These are phyloP conservation scores for Crotalus viridis DNA, from an alignment of 2,113 vertebrate species.

Conservation along the genomic window DNA sequence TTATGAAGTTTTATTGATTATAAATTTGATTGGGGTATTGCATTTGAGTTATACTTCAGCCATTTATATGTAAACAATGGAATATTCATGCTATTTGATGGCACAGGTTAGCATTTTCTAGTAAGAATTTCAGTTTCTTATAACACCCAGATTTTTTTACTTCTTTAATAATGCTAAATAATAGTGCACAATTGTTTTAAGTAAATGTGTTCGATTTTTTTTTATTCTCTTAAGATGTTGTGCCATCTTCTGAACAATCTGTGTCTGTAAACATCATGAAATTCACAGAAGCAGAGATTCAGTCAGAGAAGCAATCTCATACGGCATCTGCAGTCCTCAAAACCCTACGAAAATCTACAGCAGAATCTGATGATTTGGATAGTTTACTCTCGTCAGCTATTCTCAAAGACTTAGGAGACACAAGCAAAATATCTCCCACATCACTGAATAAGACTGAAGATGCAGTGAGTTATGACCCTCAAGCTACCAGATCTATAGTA, in stretches of 20 bases:
- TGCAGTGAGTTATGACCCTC: slow-evolving; percentile 46
- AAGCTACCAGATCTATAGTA: slow-evolving; percentile 72
- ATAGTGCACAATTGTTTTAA: slow-evolving; percentile 32
- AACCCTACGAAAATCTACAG: slow-evolving; percentile 53
- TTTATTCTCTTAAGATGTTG: slow-evolving; percentile 57
- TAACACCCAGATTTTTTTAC: background rate
- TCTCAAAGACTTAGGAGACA: slow-evolving; percentile 51
- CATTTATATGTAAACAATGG: background rate
- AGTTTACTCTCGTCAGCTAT: slow-evolving; percentile 45
- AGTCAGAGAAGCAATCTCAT: slow-evolving; percentile 57
- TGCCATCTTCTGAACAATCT: slow-evolving; percentile 59
- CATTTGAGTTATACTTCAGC: background rate
- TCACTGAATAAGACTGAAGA: slow-evolving; percentile 41
- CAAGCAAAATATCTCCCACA: slow-evolving; percentile 31
- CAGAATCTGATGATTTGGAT: slow-evolving; percentile 68
- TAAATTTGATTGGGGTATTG: background rate
- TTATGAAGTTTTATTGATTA: background rate
- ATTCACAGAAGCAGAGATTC: slow-evolving; percentile 62
- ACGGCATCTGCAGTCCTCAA: slow-evolving; percentile 63
- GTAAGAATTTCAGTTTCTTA: background rate
- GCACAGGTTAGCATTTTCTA: background rate
- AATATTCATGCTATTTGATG: background rate
- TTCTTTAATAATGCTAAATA: slow-evolving; percentile 36
- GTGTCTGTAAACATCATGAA: slow-evolving; percentile 62
- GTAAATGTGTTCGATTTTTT: slow-evolving; percentile 34